These are phyloP conservation scores for Pegea sp. DNA, from an alignment of 23 tunicate genomes.

Conservation along the genomic window DNA sequence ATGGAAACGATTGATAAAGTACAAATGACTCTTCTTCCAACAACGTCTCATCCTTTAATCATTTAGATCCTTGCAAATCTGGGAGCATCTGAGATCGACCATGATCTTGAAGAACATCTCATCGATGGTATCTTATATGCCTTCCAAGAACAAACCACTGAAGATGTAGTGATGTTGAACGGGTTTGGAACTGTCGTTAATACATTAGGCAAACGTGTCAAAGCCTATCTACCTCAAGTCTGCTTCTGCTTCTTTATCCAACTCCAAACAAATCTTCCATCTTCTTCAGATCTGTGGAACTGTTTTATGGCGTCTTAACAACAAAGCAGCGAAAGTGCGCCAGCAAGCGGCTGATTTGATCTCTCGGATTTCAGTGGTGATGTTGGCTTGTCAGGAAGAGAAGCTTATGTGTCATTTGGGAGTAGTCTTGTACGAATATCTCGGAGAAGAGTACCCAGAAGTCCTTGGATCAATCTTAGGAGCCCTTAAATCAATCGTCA, in stretches of 20 bases:
- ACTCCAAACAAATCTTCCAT: not conserved
- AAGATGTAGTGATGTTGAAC: conserved; percentile 91
- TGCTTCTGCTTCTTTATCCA: not conserved
- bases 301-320: conserved; percentile 95
- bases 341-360: conserved; percentile 99
- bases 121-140: conserved; percentile 98
- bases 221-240: conserved; percentile 81
- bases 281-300: conserved; percentile 89
- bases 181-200: conserved; percentile 99
- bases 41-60: too few species aligned
- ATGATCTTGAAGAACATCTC: conserved; percentile 86
- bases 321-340: conserved; percentile 97
- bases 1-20: conserved; percentile 95
- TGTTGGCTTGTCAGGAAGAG: conserved; percentile 98
- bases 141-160: conserved; percentile 99
- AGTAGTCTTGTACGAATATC: conserved; percentile 93
- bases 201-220: conserved; percentile 89
- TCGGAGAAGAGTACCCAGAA: conserved; percentile 99
- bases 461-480: conserved; percentile 98
- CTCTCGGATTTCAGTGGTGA: conserved; percentile 85
- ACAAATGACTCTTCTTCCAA: not conserved
- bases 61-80: conserved; percentile 68
- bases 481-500: conserved; percentile 94
- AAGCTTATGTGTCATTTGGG: conserved; percentile 99
- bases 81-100: conserved; percentile 93